These are phyloP conservation scores for Hypanus sabinus DNA, from an alignment of 2,113 vertebrate species.

Conservation along the genomic window DNA sequence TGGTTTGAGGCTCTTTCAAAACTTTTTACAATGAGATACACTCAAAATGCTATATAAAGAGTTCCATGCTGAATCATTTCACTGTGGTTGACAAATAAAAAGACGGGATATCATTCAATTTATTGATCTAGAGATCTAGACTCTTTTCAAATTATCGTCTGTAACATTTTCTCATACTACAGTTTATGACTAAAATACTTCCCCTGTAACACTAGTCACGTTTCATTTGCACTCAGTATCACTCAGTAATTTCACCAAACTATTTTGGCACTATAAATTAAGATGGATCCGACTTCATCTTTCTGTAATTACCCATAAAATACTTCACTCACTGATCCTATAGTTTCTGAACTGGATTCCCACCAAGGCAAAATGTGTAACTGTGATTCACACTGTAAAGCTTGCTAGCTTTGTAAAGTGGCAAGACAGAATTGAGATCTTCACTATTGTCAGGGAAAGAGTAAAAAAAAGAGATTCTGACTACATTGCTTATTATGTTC, in stretches of 20 bases:
- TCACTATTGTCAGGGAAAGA: background rate
- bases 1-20: background rate
- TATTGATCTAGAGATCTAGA: conserved; percentile 18
- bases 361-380: background rate
- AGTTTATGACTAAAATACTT: conserved; percentile 9
- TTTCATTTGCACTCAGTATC: background rate
- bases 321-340: conserved; percentile 18
- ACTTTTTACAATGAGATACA: background rate
- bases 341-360: background rate
- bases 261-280: background rate
- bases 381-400: background rate
- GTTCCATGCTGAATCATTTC: background rate
- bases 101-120: conserved; percentile 20
- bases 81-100: conserved; percentile 19
- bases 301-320: conserved; percentile 24
- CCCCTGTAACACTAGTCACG: background rate
- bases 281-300: background rate
- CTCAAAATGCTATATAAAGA: background rate
- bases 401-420: background rate
- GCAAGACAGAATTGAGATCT: background rate
- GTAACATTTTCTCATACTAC: background rate
- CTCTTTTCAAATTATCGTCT: conserved; percentile 18
- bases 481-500: background rate
- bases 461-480: background rate
- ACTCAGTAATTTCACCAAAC: background rate